A percentile compares a stretch with the other conserved stretches of the same genome.
Conservation (phyloP, 2,888 invertebrate genomes). For the Chaetogeoica ovagalla region DNA sequence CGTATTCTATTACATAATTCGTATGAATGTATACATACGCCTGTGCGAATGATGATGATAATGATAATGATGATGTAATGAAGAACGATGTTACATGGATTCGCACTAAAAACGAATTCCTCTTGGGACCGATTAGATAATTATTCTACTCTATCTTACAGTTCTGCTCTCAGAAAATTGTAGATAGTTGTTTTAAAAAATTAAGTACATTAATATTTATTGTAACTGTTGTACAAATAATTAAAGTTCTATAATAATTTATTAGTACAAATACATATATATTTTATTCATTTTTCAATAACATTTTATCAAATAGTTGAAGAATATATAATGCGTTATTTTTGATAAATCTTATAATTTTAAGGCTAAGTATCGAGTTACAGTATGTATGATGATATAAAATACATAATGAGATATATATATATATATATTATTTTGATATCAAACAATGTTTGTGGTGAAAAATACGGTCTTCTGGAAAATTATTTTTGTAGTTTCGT, state of each 20-base stretch:
- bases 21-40: not conserved
- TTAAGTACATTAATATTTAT: not conserved
- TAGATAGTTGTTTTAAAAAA: conserved; percentile 16
- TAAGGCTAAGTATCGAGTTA: too few species aligned
- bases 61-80: conserved; percentile 19
- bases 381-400: too few species aligned
- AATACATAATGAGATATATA: too few species aligned
- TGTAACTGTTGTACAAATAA: not conserved
- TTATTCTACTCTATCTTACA: conserved; percentile 44
- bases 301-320: too few species aligned
- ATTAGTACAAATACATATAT: not conserved
- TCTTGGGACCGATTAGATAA: conserved; percentile 37
- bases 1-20: not conserved
- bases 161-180: not conserved
- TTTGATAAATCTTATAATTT: too few species aligned
- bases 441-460: too few species aligned
- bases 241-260: not conserved
- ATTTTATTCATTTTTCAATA: not conserved
- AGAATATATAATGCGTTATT: too few species aligned
- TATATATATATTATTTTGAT: too few species aligned
- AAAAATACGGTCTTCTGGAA: too few species aligned
- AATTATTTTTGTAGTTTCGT: too few species aligned
- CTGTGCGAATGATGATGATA: conserved; percentile 16
- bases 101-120: conserved; percentile 45
- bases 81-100: conserved; percentile 42